phyloP scores from a whole-genome alignment of 1,140 invertebrate genomes.

The Semibalanus balanoides region DNA sequence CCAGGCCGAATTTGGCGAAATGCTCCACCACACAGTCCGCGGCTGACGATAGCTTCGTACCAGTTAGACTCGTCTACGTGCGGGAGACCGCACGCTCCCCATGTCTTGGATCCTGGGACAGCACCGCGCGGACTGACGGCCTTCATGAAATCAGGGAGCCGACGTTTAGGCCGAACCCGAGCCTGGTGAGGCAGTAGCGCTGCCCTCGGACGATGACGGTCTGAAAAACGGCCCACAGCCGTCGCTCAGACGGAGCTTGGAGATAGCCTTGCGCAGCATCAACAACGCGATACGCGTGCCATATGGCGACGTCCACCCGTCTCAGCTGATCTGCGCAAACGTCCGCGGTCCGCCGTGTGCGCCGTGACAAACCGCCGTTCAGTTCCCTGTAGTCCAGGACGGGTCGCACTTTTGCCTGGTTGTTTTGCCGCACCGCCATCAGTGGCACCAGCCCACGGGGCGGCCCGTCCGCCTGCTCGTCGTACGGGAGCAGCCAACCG shows the following conservation, averaged over 20 bases:
- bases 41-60: background rate
- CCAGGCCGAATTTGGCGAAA: constrained; percentile 3
- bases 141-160: constrained; percentile 5
- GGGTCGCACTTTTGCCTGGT: constrained; percentile 7
- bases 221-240: constrained; percentile 6
- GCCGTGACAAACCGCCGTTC: constrained; percentile 1
- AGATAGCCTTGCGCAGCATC: background rate
- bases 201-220: constrained; percentile 3
- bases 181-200: constrained; percentile 5
- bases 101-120: background rate
- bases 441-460: constrained; percentile 10
- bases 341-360: constrained; percentile 7
- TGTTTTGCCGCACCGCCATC: constrained; percentile 9
- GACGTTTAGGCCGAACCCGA: constrained; percentile 6
- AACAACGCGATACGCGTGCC: background rate
- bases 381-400: too few species aligned
- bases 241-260: constrained; percentile 2
- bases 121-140: constrained; percentile 3
- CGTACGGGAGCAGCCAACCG: constrained; percentile 10
- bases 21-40: constrained; percentile 6
- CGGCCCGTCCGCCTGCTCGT: constrained; percentile 8
- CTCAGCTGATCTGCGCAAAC: constrained; percentile 10
- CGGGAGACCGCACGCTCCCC: background rate
- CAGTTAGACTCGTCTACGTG: background rate
- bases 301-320: background rate